Evolutionary conservation across 2,113 vertebrate species (phyloP).

Genomic region (Euleptes europaea): DNA sequence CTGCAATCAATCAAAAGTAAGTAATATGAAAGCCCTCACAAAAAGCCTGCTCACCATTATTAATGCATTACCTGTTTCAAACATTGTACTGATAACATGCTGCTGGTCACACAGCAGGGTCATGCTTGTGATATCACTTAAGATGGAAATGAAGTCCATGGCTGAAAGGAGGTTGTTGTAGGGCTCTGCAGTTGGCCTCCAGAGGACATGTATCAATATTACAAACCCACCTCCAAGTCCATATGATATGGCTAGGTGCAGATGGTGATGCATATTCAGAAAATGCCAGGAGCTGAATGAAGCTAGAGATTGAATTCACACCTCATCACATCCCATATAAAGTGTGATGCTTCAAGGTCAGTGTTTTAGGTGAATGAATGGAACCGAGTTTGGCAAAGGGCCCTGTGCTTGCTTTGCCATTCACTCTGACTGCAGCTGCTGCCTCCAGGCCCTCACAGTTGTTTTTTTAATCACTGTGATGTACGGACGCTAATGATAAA

Average conservation of each 20-base stretch:
- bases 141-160: slow-evolving; percentile 4
- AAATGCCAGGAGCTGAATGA: slow-evolving; percentile 62
- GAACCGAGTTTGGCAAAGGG: slow-evolving; percentile 54
- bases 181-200: slow-evolving; percentile 33
- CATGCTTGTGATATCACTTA: slow-evolving; percentile 6
- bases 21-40: neutral
- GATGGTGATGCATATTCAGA: slow-evolving; percentile 43
- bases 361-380: slow-evolving; percentile 62
- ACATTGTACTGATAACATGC: neutral
- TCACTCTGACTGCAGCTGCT: slow-evolving; percentile 50
- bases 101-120: slow-evolving; percentile 11
- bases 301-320: slow-evolving; percentile 69
- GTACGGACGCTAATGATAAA: neutral
- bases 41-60: neutral
- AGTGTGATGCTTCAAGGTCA: slow-evolving; percentile 67
- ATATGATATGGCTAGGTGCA: slow-evolving; percentile 42
- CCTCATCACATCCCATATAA: slow-evolving; percentile 60
- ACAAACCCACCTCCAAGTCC: slow-evolving; percentile 17
- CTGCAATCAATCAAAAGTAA: neutral
- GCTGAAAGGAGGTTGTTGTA: slow-evolving; percentile 32
- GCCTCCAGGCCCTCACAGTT: slow-evolving; percentile 7
- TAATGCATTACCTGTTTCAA: neutral
- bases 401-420: slow-evolving; percentile 28
- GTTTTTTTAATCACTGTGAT: slow-evolving; percentile 16
- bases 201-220: slow-evolving; percentile 42